phyloP scores from a whole-genome alignment of 2,113 vertebrate species.

The Amblyornis subalaris region DNA sequence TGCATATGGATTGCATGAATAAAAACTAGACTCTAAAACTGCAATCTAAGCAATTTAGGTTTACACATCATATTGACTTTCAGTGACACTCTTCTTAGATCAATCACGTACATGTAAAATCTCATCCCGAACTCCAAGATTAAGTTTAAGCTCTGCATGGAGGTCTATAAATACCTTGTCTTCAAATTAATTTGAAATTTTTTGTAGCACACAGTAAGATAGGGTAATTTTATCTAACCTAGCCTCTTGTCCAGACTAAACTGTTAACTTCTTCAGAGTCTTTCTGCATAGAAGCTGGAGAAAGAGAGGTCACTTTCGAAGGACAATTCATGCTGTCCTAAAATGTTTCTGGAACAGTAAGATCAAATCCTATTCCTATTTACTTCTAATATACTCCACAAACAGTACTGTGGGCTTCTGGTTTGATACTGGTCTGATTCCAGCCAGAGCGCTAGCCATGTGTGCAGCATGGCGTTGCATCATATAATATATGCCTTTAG shows the following conservation, averaged over 20 bases:
- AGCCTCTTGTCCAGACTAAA: background rate
- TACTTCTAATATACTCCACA: background rate
- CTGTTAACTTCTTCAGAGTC: background rate
- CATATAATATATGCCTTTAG: background rate
- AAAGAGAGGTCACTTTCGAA: background rate
- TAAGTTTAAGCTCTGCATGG: background rate
- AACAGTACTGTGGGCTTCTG: rapidly evolving
- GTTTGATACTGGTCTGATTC: background rate
- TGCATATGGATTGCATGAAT: background rate
- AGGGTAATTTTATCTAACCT: background rate
- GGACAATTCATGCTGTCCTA: background rate
- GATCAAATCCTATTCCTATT: background rate
- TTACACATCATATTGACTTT: background rate
- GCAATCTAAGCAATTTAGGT: background rate
- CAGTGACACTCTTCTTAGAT: background rate
- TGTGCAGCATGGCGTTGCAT: background rate
- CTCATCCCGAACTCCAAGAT: background rate
- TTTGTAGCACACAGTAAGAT: background rate
- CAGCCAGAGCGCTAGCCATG: background rate
- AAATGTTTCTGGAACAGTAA: background rate
- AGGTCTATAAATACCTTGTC: background rate
- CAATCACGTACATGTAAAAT: background rate
- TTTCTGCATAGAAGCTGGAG: background rate
- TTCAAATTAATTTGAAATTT: background rate
- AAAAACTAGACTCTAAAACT: background rate